phyloP scores from a whole-genome alignment of 2,113 vertebrate species.

The Columba livia region DNA sequence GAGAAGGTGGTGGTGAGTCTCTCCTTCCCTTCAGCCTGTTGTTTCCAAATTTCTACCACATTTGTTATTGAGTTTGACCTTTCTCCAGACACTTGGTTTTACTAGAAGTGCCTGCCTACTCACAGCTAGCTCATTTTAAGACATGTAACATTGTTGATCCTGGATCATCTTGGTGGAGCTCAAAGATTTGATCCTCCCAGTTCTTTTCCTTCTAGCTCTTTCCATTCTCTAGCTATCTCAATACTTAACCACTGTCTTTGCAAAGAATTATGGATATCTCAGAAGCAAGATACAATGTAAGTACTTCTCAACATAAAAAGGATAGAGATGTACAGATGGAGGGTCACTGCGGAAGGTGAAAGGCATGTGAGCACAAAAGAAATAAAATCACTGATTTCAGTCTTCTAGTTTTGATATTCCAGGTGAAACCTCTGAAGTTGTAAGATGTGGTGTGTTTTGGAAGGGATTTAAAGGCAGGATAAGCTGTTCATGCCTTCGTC shows the following conservation, averaged over 20 bases:
- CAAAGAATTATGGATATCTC: not conserved
- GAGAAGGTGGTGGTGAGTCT: not conserved
- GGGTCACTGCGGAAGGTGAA: not conserved
- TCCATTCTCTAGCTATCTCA: not conserved
- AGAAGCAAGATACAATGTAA: not conserved
- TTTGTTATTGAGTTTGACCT: not conserved
- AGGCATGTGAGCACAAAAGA: not conserved
- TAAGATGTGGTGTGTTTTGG: not conserved
- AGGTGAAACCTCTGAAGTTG: not conserved
- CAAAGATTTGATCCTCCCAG: not conserved
- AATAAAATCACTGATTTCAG: not conserved
- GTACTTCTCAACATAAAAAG: not conserved
- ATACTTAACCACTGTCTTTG: not conserved
- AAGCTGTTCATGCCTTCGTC: not conserved
- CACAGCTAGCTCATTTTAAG: not conserved
- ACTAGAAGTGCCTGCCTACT: not conserved
- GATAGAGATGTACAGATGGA: not conserved
- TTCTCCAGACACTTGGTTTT: not conserved
- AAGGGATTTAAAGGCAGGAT: not conserved
- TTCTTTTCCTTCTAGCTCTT: not conserved
- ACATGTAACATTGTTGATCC: rapidly evolving
- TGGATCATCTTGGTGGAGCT: not conserved
- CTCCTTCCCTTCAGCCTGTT: not conserved
- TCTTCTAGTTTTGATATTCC: not conserved
- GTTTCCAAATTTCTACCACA: not conserved